phyloP scores from a whole-genome alignment of 2,888 invertebrate species.

The Mesorhabditis belari region DNA sequence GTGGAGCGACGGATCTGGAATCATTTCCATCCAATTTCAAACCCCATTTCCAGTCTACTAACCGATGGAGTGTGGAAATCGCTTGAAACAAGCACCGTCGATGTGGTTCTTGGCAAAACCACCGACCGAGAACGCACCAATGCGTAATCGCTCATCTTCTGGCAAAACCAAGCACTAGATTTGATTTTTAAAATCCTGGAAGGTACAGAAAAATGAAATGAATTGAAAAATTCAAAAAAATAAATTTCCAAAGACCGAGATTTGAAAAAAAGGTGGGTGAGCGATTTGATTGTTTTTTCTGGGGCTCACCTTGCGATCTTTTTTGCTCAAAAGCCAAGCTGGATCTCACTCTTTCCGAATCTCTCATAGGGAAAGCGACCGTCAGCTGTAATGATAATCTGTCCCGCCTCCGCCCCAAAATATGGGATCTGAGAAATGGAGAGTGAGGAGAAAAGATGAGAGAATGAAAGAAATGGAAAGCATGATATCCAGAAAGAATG shows the following conservation, averaged over 20 bases:
- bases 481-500: not conserved
- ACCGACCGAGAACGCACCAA: constrained; percentile 40
- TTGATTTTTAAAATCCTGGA: no score
- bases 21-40: no score
- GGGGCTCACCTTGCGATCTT: no score
- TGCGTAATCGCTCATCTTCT: constrained; percentile 40
- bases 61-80: not conserved
- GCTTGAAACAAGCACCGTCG: constrained; percentile 10
- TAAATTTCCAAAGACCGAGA: not conserved
- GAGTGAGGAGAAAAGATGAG: not conserved
- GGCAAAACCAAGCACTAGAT: no score
- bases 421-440: not conserved
- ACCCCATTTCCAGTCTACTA: no score
- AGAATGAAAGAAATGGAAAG: not conserved
- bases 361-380: no score
- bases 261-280: no score
- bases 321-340: no score
- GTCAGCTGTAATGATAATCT: not conserved
- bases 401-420: not conserved
- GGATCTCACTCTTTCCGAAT: no score
- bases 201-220: not conserved
- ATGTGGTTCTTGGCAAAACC: constrained; percentile 30
- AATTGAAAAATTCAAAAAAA: not conserved
- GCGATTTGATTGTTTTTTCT: no score
- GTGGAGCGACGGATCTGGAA: constrained; percentile 31